Conservation (phyloP, 2,888 invertebrate genomes). For the Epinotia demarniana region DNA sequence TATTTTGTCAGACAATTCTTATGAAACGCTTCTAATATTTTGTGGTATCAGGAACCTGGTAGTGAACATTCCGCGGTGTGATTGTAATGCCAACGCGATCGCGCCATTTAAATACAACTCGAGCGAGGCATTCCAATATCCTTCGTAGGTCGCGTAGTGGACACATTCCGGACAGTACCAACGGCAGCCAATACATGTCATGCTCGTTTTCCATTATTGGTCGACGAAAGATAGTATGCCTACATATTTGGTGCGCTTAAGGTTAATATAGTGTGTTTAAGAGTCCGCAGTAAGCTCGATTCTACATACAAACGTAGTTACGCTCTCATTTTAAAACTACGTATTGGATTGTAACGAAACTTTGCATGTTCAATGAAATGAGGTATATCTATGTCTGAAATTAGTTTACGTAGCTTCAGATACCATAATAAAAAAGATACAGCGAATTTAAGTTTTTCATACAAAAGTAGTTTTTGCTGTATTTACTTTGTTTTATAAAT, state of each 20-base stretch:
- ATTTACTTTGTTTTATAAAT: too few species aligned
- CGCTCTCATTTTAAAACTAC: too few species aligned
- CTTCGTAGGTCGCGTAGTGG: conserved; percentile 54
- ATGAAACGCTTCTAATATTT: neutral
- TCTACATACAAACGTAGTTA: too few species aligned
- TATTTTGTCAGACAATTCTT: neutral
- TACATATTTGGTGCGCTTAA: neutral
- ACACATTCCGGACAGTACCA: conserved; percentile 26
- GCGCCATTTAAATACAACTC: conserved; percentile 61
- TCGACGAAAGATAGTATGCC: neutral
- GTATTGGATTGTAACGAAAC: too few species aligned
- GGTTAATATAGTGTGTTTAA: neutral
- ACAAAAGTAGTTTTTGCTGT: too few species aligned
- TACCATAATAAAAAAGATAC: too few species aligned
- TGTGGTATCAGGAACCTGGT: conserved; percentile 56
- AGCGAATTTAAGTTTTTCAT: too few species aligned
- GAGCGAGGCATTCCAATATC: conserved; percentile 63
- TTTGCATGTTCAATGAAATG: too few species aligned
- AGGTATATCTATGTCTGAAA: too few species aligned
- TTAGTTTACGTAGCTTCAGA: too few species aligned
- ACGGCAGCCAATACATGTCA: neutral
- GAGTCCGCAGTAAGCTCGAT: too few species aligned
- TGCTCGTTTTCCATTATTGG: conserved; percentile 1
- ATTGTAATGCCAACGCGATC: conserved; percentile 56
- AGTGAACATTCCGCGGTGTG: conserved; percentile 50